Conservation (phyloP, 2,797 vertebrate genomes). For the Alosa sapidissima region DNA sequence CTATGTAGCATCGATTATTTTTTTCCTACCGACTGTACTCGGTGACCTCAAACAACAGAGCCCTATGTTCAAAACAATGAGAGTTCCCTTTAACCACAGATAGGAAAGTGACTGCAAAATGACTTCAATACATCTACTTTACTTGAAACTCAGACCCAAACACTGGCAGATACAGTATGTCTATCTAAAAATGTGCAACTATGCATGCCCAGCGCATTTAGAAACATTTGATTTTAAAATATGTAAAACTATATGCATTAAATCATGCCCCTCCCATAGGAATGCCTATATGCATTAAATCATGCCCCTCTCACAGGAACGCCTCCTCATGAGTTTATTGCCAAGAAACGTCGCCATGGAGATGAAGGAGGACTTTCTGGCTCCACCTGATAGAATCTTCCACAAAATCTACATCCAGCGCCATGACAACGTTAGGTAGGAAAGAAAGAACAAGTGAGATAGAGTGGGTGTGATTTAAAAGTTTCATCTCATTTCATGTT, state of each 20-base stretch:
- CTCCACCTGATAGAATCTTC: constrained; percentile 86
- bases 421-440: constrained; percentile 86
- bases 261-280: constrained; percentile 43
- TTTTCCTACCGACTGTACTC: too few relatives aligned
- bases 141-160: too few relatives aligned
- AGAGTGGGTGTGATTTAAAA: constrained; percentile 49
- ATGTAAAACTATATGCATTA: neutral
- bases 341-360: constrained; percentile 86
- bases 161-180: too few relatives aligned
- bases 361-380: constrained; percentile 87
- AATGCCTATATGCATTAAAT: neutral
- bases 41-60: too few relatives aligned
- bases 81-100: too few relatives aligned
- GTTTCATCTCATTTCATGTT: constrained; percentile 40
- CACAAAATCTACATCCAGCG: constrained; percentile 89
- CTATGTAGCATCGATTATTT: too few relatives aligned
- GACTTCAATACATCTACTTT: too few relatives aligned
- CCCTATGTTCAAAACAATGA: too few relatives aligned
- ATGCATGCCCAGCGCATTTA: too few relatives aligned
- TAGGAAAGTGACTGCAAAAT: too few relatives aligned
- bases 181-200: too few relatives aligned
- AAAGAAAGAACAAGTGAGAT: neutral
- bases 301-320: constrained; percentile 69
- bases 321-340: constrained; percentile 83
- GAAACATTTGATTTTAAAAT: neutral